phyloP scores from a whole-genome alignment of 2,797 vertebrate genomes.

The Takifugu rubripes region DNA sequence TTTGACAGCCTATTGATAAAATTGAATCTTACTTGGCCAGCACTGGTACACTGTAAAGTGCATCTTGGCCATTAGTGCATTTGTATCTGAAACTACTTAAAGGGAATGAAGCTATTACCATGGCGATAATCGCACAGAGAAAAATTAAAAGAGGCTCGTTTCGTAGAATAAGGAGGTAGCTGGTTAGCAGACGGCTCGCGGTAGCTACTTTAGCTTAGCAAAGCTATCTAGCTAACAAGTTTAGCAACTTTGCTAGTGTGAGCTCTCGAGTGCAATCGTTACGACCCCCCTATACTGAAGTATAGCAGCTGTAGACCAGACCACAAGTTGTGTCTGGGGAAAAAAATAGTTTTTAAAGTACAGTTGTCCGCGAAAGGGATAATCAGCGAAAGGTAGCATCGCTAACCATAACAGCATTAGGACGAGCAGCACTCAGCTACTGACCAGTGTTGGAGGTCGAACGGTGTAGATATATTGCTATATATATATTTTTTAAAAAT shows the following conservation, averaged over 20 bases:
- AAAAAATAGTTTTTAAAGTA: not conserved
- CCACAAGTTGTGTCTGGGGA: too few species aligned
- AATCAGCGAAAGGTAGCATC: conserved; percentile 43
- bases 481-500: too few species aligned
- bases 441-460: not conserved
- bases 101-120: conserved; percentile 20
- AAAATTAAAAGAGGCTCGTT: conserved; percentile 3
- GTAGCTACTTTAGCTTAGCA: conserved; percentile 23
- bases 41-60: not conserved
- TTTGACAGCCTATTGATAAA: not conserved
- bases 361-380: conserved; percentile 29
- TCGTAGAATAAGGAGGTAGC: conserved; percentile 31
- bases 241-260: conserved; percentile 9
- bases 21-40: not conserved
- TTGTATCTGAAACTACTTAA: not conserved
- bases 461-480: not conserved
- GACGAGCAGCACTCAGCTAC: not conserved
- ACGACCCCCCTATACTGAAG: too few species aligned
- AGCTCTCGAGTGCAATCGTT: too few species aligned
- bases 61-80: not conserved
- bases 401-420: conserved; percentile 2
- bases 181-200: conserved; percentile 18
- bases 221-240: conserved; percentile 1
- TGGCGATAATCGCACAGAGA: conserved; percentile 24
- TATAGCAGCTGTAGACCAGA: too few species aligned